Conservation (phyloP, 92 coral and sea anemone species). For the Zoanthus sansibaricus region DNA sequence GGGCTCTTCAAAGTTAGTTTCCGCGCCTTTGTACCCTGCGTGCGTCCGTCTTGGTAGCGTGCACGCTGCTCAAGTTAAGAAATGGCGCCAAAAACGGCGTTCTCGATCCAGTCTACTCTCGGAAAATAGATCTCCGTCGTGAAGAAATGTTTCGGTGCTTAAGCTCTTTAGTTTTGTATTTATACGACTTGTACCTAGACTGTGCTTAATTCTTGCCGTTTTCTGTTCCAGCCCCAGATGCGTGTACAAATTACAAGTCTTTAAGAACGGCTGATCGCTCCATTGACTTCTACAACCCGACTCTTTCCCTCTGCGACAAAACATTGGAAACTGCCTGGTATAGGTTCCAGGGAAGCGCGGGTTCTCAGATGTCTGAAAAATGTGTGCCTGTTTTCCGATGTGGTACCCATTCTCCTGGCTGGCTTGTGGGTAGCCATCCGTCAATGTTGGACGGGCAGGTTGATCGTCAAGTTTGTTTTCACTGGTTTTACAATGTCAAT, state of each 20-base stretch:
- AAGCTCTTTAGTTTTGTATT: no score
- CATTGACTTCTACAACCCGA: background rate
- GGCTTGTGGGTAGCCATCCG: conserved; percentile 51
- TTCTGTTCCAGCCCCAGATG: conserved; percentile 16
- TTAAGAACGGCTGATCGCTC: conserved; percentile 19
- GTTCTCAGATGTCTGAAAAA: conserved; percentile 31
- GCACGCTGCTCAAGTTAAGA: no score
- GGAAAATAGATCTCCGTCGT: no score
- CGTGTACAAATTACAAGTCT: conserved; percentile 19
- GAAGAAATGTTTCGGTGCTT: no score
- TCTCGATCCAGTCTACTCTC: no score
- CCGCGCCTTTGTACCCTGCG: no score
- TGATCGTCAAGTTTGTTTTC: conserved; percentile 37
- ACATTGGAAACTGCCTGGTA: conserved; percentile 30
- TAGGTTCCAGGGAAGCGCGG: conserved; percentile 49
- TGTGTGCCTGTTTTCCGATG: conserved; percentile 39
- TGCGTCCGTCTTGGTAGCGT: no score
- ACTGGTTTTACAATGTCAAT: conserved; percentile 29
- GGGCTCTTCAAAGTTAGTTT: no score
- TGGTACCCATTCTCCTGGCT: conserved; percentile 43
- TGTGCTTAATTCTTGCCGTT: background rate
- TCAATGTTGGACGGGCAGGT: conserved; percentile 36
- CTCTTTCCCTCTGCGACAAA: conserved; percentile 44
- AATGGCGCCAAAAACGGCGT: no score
- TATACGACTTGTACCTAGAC: background rate